Base-by-base conservation (phyloP, 2,888 invertebrate species). In the Heliconius hortense region DNA sequence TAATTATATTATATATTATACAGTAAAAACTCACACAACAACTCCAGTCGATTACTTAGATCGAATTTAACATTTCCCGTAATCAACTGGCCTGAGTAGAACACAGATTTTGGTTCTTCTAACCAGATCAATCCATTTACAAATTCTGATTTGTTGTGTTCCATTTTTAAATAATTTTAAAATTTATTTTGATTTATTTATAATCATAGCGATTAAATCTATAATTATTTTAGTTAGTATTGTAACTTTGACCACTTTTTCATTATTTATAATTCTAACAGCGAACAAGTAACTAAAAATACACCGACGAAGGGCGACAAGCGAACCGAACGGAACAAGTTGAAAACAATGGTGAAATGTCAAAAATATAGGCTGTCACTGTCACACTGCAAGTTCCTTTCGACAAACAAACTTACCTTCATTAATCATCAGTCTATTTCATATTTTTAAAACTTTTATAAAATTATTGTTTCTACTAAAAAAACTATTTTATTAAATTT, bases 61-160 rank as follows among this genome's bases (percentile, higher is more conserved):
- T 83, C 81, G 80, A 91, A 87, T 59, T 84, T 79, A 59, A 91
- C 74, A 69, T 80, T 85, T 18, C 91, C 91, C 2, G 82, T 79
- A 28, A 91, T 68, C 3, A 82, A 76, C 82, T 90, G 90, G 1
- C 91, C 91, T 39, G 91, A 81, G 80, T 90, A 91, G 81, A 86
- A 91, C 2, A 87, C 82, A 31, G 79, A 78, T 60, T 83, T 81
- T 13, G 79, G 83, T 13, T 86, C 84, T 60, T 89, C 84, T 24
- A 91, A 79, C 56, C 79, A 82, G 78, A 90, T 88, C 21, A 56
- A 70, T 48, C 86, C 88, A 75, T 84, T 85, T 53, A 75, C 80
- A 79, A 85, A 63, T 60, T 60, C 73, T 59, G 39, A 56, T 24
- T 56, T 31, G 21, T 56, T 48, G 67, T 53, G n/a, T 15, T n/a